phyloP scores from a whole-genome alignment of 2,113 vertebrate species.

The Edolisoma coerulescens region DNA sequence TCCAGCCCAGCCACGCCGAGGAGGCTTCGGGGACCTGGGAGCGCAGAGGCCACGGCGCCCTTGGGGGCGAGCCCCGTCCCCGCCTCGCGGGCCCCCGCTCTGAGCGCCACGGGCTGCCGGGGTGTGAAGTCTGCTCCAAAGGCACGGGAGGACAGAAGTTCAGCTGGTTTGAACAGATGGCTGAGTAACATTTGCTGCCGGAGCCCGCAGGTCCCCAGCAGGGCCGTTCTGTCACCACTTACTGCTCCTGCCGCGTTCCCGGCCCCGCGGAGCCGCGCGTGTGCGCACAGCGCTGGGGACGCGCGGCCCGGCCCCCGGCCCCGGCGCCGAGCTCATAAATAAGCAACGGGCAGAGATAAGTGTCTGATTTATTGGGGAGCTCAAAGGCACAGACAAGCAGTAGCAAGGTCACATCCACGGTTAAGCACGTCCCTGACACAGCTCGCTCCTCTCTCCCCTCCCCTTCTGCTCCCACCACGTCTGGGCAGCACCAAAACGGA shows the following conservation, averaged over 20 bases:
- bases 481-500: not conserved
- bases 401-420: conserved; percentile 24
- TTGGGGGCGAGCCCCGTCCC: accelerated
- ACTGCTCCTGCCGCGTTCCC: accelerated
- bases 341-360: conserved; percentile 31
- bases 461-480: not conserved
- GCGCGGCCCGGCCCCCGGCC: not conserved
- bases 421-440: not conserved
- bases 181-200: not conserved
- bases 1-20: accelerated
- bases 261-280: not conserved
- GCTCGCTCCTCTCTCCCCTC: not conserved
- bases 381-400: not conserved
- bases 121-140: accelerated
- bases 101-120: accelerated
- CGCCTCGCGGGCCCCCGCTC: accelerated
- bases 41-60: accelerated
- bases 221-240: not conserved
- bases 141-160: accelerated
- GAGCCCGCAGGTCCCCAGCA: not conserved
- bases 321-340: conserved; percentile 10
- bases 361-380: conserved; percentile 38
- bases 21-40: accelerated
- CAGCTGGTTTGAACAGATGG: not conserved
- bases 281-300: not conserved